Evolutionary conservation across 2,797 vertebrate genomes (phyloP), one percentile per base, ranked within the genome.

Genomic region (Myripristis murdjan): DNA sequence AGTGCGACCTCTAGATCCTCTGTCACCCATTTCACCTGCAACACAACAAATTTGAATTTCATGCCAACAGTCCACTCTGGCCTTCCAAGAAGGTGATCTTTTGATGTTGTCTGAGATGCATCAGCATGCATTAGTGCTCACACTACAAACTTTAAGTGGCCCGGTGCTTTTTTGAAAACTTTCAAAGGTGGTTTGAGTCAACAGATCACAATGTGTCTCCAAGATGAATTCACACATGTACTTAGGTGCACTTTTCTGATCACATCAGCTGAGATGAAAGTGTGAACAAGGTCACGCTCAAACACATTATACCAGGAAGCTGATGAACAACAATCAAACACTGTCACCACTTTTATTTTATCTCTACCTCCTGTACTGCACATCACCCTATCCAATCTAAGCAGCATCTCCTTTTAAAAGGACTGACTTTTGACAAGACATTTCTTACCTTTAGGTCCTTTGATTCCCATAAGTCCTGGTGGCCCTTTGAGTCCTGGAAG

Each of bases 401-500:
- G 18, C 43, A 3, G 1, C 43, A 20, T 33, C 16, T 6, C 43
- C 12, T 8, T 11, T 31, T 16, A 22, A 24, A 31, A 18, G 26
- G 58, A n/a, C 1, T 6, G 18, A 33, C 54, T 51, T 33, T 9
- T 24, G 41, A 2, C 7, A 69, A 3, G 1, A 4, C 1, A 1
- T 62, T 10, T 6, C 10, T 66, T 88, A 98, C 98, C 98, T 97
- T 98, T 99, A 14, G 95, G 96, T 63, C 98, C 98, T 88, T 96
- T 99, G 24, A 90, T 39, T 61, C 98, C 98, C 0, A 98, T 53
- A 22, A 83, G 65, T 31, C 98, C 98, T 11, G 92, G 91, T 26
- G 98, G 98, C 2, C 98, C 98, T 90, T 99, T 99, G 41, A 99
- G 96, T 76, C 98, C 98, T 8, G 97, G 97, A 52, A 99, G 95